Base-by-base conservation (phyloP, 2,113 vertebrate genomes). In the Myotis davidii region DNA sequence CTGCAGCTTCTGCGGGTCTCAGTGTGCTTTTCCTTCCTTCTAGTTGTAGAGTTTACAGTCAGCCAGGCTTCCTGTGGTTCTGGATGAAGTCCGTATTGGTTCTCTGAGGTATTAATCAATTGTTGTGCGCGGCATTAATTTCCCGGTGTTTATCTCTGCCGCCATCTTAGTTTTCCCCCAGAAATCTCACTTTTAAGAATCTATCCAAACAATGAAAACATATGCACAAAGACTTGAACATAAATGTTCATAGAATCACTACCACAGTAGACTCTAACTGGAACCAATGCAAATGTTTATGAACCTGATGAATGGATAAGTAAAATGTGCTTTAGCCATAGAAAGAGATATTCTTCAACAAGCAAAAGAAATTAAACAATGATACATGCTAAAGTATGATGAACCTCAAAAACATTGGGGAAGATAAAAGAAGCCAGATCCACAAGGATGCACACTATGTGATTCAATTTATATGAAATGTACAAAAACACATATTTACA, bases 381-480 rank as follows among this genome's bases (percentile, higher is more conserved):
- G 45, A 14, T 56, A 39, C 37, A 54, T 54, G 20, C 42, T 78
- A 72, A 87, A 72, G 69, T 5, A 42, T 11, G 17, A 74, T 77
- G 52, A 82, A 48, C 25, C 34, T 76, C 48, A 79, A 90, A 88
- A 88, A 48, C 6, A 50, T 48, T 29, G 29, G 4, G 11, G 70
- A 61, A 88, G 77, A 39, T 74, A 7, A 83, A 93, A 93, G 70
- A 76, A 70, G 45, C 29, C 50, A 93, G 34, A 92, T 79, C 18
- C 56, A 78, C 11, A 52, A 65, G 18, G 4, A 85, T 54, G 29
- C 9, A 70, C 10, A 20, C 23, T 54, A 3, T 17, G 21, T 32
- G 23, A 52, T 69, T 76, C 21, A 70, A 78, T 42, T 72, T 94
- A 87, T 12, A 85, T 10, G 65, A 96, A 94, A 59, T 45, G 37